These are phyloP conservation scores for Hirtodrosophila confusa DNA, from an alignment of 2,888 invertebrate species.

Conservation along the genomic window DNA sequence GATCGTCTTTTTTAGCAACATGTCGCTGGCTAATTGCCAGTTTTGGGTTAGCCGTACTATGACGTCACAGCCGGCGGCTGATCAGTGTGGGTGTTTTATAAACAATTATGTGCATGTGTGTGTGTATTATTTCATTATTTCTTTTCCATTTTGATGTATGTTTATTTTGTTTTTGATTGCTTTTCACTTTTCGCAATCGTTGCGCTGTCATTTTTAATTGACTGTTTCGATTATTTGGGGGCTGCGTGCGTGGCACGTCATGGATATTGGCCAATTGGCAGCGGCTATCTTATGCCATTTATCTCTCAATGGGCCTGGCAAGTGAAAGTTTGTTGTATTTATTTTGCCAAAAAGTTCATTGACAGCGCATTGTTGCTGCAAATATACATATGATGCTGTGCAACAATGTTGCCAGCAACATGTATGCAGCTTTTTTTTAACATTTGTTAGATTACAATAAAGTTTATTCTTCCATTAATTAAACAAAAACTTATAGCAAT, in stretches of 20 bases:
- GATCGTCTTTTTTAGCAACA: slow-evolving; percentile 27
- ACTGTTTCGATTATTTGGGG: slow-evolving; percentile 49
- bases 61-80: slow-evolving; percentile 47
- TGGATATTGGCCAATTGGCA: slow-evolving; percentile 62
- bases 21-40: slow-evolving; percentile 45
- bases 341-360: slow-evolving; percentile 53
- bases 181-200: slow-evolving; percentile 45
- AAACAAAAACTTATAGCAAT: no score
- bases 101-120: slow-evolving; percentile 26
- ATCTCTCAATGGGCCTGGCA: slow-evolving; percentile 45
- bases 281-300: slow-evolving; percentile 55
- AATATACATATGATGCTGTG: slow-evolving; percentile 3
- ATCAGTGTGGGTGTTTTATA: slow-evolving; percentile 41
- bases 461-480: no score
- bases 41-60: slow-evolving; percentile 30
- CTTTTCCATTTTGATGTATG: slow-evolving; percentile 12
- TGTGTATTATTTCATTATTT: slow-evolving; percentile 18
- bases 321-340: slow-evolving; percentile 53
- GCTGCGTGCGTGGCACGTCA: slow-evolving; percentile 54
- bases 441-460: no score
- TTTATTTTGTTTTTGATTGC: slow-evolving; percentile 36
- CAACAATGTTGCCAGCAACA: slow-evolving; percentile 22
- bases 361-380: slow-evolving; percentile 30
- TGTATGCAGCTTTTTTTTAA: neutral
- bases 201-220: slow-evolving; percentile 54